A percentile compares a stretch with the other conserved stretches of the same genome.
These are phyloP conservation scores for Brenthis daphne DNA, from an alignment of 2,888 invertebrate species.

Conservation along the genomic window DNA sequence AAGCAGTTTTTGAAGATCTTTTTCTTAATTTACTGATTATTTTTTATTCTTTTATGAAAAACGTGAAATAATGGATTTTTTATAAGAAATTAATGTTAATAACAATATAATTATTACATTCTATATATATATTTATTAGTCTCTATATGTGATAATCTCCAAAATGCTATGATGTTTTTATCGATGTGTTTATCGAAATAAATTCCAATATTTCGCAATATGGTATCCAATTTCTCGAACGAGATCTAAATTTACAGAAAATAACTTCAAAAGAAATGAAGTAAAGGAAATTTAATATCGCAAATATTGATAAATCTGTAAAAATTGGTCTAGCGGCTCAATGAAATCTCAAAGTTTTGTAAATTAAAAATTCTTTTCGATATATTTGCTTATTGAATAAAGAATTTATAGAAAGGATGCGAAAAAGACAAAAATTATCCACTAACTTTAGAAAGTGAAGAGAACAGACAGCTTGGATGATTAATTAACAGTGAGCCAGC, in stretches of 20 bases:
- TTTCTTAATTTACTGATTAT: background rate
- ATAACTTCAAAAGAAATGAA: background rate
- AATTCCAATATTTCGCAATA: background rate
- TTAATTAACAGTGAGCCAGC: conserved; percentile 70
- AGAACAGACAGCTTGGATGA: conserved; percentile 66
- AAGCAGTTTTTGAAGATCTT: background rate
- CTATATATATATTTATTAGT: too few relatives aligned
- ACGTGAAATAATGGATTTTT: conserved; percentile 36
- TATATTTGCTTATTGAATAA: conserved; percentile 59
- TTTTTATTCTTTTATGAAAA: conserved; percentile 34
- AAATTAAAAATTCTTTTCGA: conserved; percentile 34
- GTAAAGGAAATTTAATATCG: conserved; percentile 15
- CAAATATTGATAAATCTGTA: conserved; percentile 14
- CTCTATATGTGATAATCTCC: too few relatives aligned
- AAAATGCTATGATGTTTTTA: too few relatives aligned
- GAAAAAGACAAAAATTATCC: conserved; percentile 65
- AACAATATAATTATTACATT: too few relatives aligned
- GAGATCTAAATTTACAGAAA: background rate
- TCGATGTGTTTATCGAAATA: too few relatives aligned
- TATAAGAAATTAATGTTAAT: conserved; percentile 46
- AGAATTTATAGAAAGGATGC: conserved; percentile 59
- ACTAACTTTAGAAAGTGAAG: conserved; percentile 65
- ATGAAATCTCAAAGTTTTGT: conserved; percentile 36
- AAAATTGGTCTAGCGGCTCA: conserved; percentile 14
- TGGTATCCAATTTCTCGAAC: conserved; percentile 3